A percentile compares a stretch with the other conserved stretches of the same genome.
Conservation (phyloP, 2,113 vertebrate genomes). For the Drymodes brunneopygia region DNA sequence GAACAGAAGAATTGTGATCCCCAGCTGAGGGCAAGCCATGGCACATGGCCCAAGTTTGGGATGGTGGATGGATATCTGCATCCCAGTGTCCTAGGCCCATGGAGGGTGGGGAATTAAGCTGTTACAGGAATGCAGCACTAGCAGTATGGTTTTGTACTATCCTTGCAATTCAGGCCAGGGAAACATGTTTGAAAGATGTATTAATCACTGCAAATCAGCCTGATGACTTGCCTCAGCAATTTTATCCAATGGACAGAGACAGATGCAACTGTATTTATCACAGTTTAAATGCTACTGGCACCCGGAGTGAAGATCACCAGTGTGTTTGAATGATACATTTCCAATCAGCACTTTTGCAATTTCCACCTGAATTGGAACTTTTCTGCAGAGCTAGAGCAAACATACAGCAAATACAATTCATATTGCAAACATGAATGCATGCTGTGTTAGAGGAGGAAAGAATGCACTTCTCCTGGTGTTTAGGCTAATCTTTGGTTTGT, state of each 20-base stretch:
- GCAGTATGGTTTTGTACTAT: neutral
- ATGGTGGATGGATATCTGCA: neutral
- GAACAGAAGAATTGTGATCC: neutral
- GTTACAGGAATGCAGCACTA: neutral
- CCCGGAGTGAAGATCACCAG: neutral
- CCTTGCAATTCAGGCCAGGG: neutral
- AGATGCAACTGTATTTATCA: neutral
- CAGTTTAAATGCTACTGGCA: neutral
- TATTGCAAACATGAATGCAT: neutral
- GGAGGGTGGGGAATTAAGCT: neutral
- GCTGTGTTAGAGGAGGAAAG: neutral
- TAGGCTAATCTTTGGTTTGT: neutral
- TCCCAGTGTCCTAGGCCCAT: too few species aligned
- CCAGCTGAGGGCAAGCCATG: rapidly evolving
- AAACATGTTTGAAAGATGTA: neutral
- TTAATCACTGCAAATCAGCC: neutral
- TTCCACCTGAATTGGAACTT: neutral
- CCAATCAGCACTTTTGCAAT: neutral
- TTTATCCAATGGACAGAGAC: neutral
- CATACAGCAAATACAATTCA: neutral
- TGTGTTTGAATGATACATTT: neutral
- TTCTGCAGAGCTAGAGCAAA: neutral
- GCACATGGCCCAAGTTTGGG: neutral
- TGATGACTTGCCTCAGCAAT: neutral
- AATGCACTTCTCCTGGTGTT: neutral